These are phyloP conservation scores for Ardeotis arabs DNA, from an alignment of 2,113 vertebrate species.

Conservation along the genomic window DNA sequence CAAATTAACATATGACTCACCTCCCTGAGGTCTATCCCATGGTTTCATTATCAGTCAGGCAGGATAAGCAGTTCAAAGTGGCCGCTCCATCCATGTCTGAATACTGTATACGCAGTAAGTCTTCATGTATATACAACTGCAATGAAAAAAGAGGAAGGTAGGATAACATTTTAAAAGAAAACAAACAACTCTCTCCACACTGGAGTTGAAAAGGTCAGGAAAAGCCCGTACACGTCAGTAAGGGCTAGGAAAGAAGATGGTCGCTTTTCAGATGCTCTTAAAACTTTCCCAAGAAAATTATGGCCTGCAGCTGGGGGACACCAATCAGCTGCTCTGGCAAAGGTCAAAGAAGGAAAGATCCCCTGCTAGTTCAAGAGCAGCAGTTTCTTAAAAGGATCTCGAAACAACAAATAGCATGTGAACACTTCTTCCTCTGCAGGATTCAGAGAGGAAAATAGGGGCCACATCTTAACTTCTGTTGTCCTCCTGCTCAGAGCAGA, in stretches of 20 bases:
- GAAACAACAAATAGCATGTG: not conserved
- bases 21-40: constrained; percentile 46
- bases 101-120: not conserved
- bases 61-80: constrained; percentile 39
- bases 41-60: constrained; percentile 54
- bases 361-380: not conserved
- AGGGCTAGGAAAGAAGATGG: not conserved
- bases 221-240: not conserved
- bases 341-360: not conserved
- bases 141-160: not conserved
- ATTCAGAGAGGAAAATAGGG: not conserved
- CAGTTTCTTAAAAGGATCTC: not conserved
- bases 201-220: not conserved
- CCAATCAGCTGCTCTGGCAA: not conserved
- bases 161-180: constrained; percentile 7
- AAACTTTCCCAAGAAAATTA: constrained; percentile 11
- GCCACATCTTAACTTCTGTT: not conserved
- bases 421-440: not conserved
- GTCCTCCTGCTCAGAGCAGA: not conserved
- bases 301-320: not conserved
- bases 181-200: not conserved
- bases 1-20: constrained; percentile 59
- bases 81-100: not conserved
- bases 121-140: not conserved
- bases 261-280: not conserved